These are phyloP conservation scores for Melanargia galathea DNA, from an alignment of 2,888 invertebrate species.

Conservation along the genomic window DNA sequence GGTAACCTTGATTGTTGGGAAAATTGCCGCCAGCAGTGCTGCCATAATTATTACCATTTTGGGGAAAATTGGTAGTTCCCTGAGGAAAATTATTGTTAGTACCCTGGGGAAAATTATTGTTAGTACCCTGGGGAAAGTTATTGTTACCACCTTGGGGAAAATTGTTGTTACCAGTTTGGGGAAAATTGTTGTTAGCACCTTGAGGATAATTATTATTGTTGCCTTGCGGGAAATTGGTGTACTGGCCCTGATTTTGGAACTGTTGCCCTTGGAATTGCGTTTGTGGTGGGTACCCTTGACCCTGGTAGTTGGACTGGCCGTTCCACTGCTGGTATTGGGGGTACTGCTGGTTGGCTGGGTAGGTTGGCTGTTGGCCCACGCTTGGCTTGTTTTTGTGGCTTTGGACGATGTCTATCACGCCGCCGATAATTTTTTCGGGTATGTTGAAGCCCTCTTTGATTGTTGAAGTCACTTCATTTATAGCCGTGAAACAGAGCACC, in stretches of 20 bases:
- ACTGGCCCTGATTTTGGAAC: slow-evolving; percentile 49
- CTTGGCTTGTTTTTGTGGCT: slow-evolving; percentile 69
- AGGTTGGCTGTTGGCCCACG: slow-evolving; percentile 37
- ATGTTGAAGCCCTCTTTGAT: slow-evolving; percentile 57
- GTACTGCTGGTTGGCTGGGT: slow-evolving; percentile 46
- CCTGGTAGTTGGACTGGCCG: slow-evolving; percentile 46
- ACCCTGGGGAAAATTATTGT: slow-evolving; percentile 22
- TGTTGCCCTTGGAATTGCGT: slow-evolving; percentile 46
- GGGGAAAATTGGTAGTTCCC: slow-evolving; percentile 20
- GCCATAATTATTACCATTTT: slow-evolving; percentile 21
- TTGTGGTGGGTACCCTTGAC: slow-evolving; percentile 44
- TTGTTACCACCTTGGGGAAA: slow-evolving; percentile 6
- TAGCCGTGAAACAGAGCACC: slow-evolving; percentile 21
- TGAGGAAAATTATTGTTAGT: slow-evolving; percentile 14
- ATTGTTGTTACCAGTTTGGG: slow-evolving; percentile 38
- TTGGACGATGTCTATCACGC: slow-evolving; percentile 74
- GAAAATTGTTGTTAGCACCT: slow-evolving; percentile 12
- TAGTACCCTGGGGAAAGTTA: slow-evolving; percentile 12
- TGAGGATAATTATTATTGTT: slow-evolving; percentile 19
- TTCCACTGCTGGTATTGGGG: slow-evolving; percentile 54
- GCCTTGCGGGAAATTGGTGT: slow-evolving; percentile 25
- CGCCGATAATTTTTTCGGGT: slow-evolving; percentile 73
- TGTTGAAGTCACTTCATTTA: slow-evolving; percentile 30
- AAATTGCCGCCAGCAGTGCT: slow-evolving; percentile 14
- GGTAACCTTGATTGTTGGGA: slow-evolving; percentile 29